Evolutionary conservation across 2,797 vertebrate genomes (phyloP).

Genomic region (Glossophaga mutica): DNA sequence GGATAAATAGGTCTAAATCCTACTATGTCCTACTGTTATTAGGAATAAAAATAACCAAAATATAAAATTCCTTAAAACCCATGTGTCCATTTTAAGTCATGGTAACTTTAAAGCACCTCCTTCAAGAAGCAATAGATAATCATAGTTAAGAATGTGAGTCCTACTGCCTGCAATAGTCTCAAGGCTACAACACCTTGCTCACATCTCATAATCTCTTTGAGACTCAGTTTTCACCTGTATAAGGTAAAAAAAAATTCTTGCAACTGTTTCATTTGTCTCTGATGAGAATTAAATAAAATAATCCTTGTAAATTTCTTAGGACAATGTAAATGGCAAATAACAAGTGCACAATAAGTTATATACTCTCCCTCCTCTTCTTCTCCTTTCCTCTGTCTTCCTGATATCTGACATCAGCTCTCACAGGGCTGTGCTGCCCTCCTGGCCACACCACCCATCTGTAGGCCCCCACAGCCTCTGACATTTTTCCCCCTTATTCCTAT

Average conservation of each 20-base stretch:
- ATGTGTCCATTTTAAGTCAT: neutral
- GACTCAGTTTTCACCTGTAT: neutral
- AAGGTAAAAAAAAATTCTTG: neutral
- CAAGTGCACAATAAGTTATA: neutral
- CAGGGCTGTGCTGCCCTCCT: neutral
- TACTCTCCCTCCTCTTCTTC: neutral
- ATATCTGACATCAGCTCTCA: neutral
- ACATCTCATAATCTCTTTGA: neutral
- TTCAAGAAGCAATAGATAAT: neutral
- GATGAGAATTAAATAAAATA: neutral
- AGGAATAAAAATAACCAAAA: neutral
- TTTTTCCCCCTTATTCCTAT: neutral
- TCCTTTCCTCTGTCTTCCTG: neutral
- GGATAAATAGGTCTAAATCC: neutral
- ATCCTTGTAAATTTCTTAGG: neutral
- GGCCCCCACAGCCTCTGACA: neutral
- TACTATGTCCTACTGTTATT: neutral
- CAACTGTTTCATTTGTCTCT: neutral
- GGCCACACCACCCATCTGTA: neutral
- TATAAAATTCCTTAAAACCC: neutral
- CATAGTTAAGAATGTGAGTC: neutral
- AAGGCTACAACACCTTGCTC: neutral
- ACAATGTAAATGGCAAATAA: neutral
- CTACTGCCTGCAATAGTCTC: accelerated
- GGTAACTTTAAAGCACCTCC: neutral